Evolutionary conservation across 2,797 vertebrate genomes (phyloP).

Genomic region (Eulemur coronatus): DNA sequence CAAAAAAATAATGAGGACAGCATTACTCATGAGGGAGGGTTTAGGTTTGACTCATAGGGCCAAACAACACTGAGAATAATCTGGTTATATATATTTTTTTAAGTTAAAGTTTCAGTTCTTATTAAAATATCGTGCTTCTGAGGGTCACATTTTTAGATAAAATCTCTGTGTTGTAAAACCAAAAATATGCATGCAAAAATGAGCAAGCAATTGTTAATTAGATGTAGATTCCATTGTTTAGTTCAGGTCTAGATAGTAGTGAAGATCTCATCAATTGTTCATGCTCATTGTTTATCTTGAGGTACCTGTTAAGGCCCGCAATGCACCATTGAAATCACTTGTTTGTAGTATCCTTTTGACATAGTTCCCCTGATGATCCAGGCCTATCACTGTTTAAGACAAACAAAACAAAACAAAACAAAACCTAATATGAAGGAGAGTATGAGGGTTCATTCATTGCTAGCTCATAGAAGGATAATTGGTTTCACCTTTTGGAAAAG

Average conservation of each 20-base stretch:
- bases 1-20: slow-evolving; percentile 66
- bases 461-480: neutral
- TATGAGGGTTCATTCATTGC: neutral
- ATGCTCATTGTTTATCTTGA: neutral
- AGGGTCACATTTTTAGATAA: neutral
- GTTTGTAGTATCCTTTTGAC: neutral
- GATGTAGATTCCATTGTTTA: neutral
- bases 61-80: slow-evolving; percentile 32
- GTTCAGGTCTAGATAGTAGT: neutral
- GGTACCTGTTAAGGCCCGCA: no score
- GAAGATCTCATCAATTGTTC: neutral
- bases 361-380: neutral
- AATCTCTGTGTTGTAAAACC: slow-evolving; percentile 3
- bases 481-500: neutral
- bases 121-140: slow-evolving; percentile 37
- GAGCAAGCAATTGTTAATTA: neutral
- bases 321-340: neutral
- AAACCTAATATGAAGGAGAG: neutral
- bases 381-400: neutral
- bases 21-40: slow-evolving; percentile 63
- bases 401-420: neutral
- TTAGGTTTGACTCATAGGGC: slow-evolving; percentile 46
- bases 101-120: slow-evolving; percentile 55
- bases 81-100: neutral
- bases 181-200: neutral